Evolutionary conservation across 2,888 invertebrate genomes (phyloP).

Genomic region (Malthinus flaveolus): DNA sequence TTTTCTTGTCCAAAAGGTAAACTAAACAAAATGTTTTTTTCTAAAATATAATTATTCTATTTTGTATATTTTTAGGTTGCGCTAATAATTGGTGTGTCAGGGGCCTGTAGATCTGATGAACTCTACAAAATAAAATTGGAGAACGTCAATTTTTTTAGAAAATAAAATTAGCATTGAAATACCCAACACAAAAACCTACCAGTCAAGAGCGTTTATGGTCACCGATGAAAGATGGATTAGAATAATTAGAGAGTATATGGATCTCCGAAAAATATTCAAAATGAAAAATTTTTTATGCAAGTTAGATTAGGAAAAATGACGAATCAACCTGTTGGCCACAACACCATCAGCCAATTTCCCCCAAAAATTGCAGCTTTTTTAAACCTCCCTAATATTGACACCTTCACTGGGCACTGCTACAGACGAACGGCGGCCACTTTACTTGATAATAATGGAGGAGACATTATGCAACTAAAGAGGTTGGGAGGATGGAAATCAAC

Average conservation of each 20-base stretch:
- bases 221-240: background rate
- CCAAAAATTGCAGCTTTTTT: background rate
- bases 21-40: no score
- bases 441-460: background rate
- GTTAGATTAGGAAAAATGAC: background rate
- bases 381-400: background rate
- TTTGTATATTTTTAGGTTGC: background rate
- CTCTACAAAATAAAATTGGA: conserved; percentile 1
- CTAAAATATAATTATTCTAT: background rate
- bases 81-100: background rate
- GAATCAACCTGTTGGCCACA: background rate
- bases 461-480: no score
- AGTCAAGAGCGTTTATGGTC: background rate
- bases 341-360: background rate
- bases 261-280: conserved; percentile 5
- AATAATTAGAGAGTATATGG: background rate
- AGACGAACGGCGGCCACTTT: background rate
- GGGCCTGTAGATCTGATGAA: background rate
- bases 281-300: background rate
- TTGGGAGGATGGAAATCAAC: conserved; percentile 2
- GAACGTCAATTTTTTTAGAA: background rate
- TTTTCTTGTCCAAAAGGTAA: no score
- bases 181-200: background rate
- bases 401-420: conserved; percentile 1
- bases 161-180: background rate